Percentiles rank a stretch among this genome's conserved stretches.
These are phyloP conservation scores for Nannoperca australis DNA, from an alignment of 2,797 vertebrate genomes.

Conservation along the genomic window DNA sequence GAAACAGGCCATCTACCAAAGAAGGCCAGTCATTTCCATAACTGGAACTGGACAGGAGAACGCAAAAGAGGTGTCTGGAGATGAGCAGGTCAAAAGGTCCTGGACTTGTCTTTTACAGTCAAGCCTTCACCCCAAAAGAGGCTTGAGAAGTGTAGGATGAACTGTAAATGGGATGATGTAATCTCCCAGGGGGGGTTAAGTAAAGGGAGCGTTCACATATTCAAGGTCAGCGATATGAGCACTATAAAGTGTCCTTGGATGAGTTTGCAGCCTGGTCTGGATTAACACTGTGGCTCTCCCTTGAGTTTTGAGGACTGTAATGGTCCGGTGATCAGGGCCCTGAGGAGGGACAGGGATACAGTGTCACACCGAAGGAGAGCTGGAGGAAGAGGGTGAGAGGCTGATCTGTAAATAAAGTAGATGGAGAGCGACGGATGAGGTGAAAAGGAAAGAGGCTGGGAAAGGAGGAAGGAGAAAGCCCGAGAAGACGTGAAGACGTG, in stretches of 20 bases:
- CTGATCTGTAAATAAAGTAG: constrained; percentile 20
- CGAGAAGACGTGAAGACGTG: constrained; percentile 10
- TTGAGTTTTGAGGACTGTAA: constrained; percentile 28
- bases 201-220: constrained; percentile 32
- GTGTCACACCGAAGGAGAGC: constrained; percentile 4
- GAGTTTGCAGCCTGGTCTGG: constrained; percentile 10
- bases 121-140: neutral
- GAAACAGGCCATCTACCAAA: constrained; percentile 55
- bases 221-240: constrained; percentile 55
- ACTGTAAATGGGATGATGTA: constrained; percentile 54
- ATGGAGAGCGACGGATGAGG: constrained; percentile 18
- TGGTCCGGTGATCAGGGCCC: constrained; percentile 8
- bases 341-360: neutral
- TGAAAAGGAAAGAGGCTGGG: constrained; percentile 29
- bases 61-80: constrained; percentile 19
- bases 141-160: neutral
- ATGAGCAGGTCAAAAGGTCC: constrained; percentile 35
- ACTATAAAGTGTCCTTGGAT: constrained; percentile 2
- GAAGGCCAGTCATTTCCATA: constrained; percentile 61
- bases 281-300: constrained; percentile 22
- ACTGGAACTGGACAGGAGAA: neutral
- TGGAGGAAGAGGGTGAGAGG: neutral
- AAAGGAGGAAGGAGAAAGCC: constrained; percentile 1
- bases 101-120: constrained; percentile 20
- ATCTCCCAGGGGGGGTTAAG: constrained; percentile 33